phyloP scores from a whole-genome alignment of 92 coral and sea anemone genomes.

The Pocillopora grandis region DNA sequence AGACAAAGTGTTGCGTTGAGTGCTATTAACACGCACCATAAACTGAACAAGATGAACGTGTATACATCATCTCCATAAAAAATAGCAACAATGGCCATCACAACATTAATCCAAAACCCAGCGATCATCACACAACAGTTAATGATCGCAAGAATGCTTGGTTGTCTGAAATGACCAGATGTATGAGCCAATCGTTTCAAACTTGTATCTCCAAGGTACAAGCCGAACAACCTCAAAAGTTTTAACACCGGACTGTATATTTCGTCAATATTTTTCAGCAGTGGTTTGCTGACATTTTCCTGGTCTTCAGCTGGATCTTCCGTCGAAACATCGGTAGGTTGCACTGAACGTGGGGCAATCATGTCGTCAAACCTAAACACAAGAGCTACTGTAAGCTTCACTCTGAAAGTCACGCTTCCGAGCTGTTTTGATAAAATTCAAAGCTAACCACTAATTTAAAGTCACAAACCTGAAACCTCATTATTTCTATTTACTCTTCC shows the following conservation, averaged over 20 bases:
- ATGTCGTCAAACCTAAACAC: background rate
- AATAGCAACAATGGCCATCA: background rate
- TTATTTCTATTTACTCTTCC: too few relatives aligned
- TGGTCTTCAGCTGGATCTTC: background rate
- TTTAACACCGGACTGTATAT: conserved; percentile 13
- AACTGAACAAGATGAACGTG: background rate
- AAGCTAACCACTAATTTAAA: too few relatives aligned
- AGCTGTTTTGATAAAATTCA: too few relatives aligned
- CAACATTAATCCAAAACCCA: conserved; percentile 12
- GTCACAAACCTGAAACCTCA: too few relatives aligned
- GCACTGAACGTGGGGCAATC: background rate
- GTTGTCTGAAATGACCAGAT: background rate
- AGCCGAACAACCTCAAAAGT: conserved; percentile 1
- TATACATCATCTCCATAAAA: background rate
- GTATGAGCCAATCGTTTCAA: background rate
- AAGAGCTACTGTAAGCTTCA: too few relatives aligned
- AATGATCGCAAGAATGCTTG: background rate
- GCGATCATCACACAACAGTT: background rate
- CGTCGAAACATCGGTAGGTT: background rate
- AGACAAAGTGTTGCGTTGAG: background rate
- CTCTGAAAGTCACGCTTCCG: too few relatives aligned
- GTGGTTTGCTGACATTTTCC: background rate
- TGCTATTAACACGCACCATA: background rate
- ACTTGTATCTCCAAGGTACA: background rate
- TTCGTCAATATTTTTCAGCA: background rate